These are phyloP conservation scores for Abscondita cerata DNA, from an alignment of 2,888 invertebrate genomes.

Conservation along the genomic window DNA sequence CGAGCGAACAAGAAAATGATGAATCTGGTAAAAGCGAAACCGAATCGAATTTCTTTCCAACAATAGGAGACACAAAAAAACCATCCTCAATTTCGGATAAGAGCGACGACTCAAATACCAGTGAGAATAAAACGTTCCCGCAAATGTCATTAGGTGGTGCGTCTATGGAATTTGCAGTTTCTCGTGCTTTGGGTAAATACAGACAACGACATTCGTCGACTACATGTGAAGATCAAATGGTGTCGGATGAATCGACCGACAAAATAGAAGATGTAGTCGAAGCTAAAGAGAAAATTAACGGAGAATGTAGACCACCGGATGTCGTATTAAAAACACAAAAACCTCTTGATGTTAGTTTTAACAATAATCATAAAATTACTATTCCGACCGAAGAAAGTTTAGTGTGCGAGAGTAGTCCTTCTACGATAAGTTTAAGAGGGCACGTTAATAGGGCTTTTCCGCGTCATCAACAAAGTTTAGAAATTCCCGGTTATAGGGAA, in stretches of 20 bases:
- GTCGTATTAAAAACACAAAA: constrained; percentile 48
- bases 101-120: constrained; percentile 63
- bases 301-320: constrained; percentile 30
- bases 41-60: constrained; percentile 73
- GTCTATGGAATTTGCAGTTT: constrained; percentile 85
- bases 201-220: constrained; percentile 76
- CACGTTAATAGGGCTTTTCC: constrained; percentile 68
- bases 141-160: constrained; percentile 68
- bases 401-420: constrained; percentile 70
- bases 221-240: constrained; percentile 72
- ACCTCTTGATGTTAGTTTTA: constrained; percentile 50
- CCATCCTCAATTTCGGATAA: constrained; percentile 68
- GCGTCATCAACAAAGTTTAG: constrained; percentile 78
- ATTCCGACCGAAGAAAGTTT: constrained; percentile 62
- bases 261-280: constrained; percentile 26
- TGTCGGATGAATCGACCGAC: constrained; percentile 55
- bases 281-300: constrained; percentile 26
- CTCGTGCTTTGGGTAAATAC: constrained; percentile 81
- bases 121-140: constrained; percentile 61
- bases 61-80: constrained; percentile 74
- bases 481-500: constrained; percentile 72
- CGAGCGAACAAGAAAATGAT: constrained; percentile 67
- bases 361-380: constrained; percentile 48
- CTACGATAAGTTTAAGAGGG: constrained; percentile 67
- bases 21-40: constrained; percentile 69